Percentiles rank a stretch among this genome's conserved stretches.
These are phyloP conservation scores for Ursus arctos DNA, from an alignment of 2,113 vertebrate species.

Conservation along the genomic window DNA sequence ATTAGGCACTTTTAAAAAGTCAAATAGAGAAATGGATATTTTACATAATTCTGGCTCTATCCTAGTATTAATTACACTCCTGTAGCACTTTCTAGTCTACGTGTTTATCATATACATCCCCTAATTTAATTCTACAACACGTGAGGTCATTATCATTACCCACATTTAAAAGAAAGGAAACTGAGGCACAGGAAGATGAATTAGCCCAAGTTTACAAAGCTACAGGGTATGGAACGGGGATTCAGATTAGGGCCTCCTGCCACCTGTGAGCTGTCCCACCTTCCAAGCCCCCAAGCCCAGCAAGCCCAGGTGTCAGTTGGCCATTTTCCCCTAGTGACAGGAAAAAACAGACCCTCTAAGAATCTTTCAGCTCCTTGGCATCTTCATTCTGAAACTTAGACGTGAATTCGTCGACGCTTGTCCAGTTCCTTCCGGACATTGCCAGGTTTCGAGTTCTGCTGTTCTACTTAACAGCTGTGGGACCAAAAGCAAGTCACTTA, in stretches of 20 bases:
- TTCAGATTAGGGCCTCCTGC: neutral
- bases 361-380: neutral
- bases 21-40: neutral
- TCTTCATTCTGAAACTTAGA: neutral
- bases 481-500: neutral
- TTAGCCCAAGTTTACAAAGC: neutral
- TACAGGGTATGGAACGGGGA: neutral
- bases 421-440: neutral
- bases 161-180: neutral
- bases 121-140: neutral
- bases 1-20: neutral
- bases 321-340: neutral
- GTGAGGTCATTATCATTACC: neutral
- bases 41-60: neutral
- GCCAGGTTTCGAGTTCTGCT: neutral
- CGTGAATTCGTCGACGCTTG: neutral
- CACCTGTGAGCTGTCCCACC: neutral
- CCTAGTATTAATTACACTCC: neutral
- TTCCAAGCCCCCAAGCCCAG: neutral
- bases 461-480: neutral
- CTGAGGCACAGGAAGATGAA: neutral
- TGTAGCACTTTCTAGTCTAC: neutral
- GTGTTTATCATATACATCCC: neutral
- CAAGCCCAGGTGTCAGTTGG: neutral
- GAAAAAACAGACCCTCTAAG: neutral